These are phyloP conservation scores for Drosophila mimetica DNA, from an alignment of 2,888 invertebrate genomes.

Conservation along the genomic window DNA sequence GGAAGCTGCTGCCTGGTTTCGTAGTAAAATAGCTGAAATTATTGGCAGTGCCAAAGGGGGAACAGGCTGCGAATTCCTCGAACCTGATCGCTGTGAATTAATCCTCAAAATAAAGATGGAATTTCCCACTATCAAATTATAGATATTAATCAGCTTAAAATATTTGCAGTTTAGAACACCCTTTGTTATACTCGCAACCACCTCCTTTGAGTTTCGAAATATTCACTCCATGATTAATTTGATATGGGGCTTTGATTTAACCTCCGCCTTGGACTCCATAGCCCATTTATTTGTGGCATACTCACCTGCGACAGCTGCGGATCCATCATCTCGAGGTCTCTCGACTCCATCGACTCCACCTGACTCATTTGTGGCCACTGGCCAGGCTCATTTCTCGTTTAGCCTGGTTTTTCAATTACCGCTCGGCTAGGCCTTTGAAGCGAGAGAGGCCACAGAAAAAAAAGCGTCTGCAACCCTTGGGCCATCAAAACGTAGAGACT, in stretches of 20 bases:
- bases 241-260: not conserved
- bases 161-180: too few relatives aligned
- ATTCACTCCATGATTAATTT: not conserved
- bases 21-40: constrained; percentile 34
- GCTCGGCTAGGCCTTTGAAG: constrained; percentile 30
- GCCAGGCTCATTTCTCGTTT: constrained; percentile 21
- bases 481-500: constrained; percentile 16
- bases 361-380: constrained; percentile 21
- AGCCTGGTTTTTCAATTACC: constrained; percentile 48
- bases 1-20: constrained; percentile 1
- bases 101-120: not conserved
- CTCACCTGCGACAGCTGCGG: constrained; percentile 23
- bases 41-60: constrained; percentile 12
- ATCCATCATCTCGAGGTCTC: constrained; percentile 8
- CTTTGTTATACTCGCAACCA: too few relatives aligned
- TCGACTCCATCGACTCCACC: constrained; percentile 10
- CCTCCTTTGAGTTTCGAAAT: too few relatives aligned
- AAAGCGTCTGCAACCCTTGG: constrained; percentile 8
- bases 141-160: not conserved
- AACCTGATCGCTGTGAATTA: not conserved
- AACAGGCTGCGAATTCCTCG: constrained; percentile 1
- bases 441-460: not conserved
- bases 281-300: constrained; percentile 10
- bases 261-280: not conserved
- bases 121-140: not conserved